Evolutionary conservation across 2,113 vertebrate species (phyloP).

Genomic region (Ranitomeya imitator): DNA sequence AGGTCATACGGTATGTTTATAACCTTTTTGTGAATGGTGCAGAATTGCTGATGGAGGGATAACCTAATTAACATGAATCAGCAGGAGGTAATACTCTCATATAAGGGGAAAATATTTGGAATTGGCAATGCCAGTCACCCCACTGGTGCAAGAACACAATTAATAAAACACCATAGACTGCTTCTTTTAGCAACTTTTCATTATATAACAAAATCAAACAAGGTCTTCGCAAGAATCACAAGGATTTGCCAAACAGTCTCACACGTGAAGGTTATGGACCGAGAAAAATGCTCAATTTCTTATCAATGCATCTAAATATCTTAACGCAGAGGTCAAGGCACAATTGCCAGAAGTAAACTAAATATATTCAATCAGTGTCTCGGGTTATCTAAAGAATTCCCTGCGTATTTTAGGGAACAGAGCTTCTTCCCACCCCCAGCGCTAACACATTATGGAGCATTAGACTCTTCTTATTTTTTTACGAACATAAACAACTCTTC

Average conservation of each 20-base stretch:
- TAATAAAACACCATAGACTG: too few relatives aligned
- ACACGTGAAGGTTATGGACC: not conserved
- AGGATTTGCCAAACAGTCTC: not conserved
- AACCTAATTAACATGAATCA: too few relatives aligned
- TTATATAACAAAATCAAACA: too few relatives aligned
- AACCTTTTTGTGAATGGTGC: too few relatives aligned
- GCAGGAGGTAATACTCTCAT: too few relatives aligned
- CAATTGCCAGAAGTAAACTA: conserved; percentile 14
- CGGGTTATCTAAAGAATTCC: conserved; percentile 64
- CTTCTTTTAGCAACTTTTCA: too few relatives aligned
- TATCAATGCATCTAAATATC: not conserved
- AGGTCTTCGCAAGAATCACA: not conserved
- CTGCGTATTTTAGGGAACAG: conserved; percentile 54
- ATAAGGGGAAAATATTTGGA: too few relatives aligned
- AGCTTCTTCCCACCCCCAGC: conserved; percentile 35
- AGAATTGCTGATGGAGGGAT: too few relatives aligned
- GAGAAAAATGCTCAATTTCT: not conserved
- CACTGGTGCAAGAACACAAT: too few relatives aligned
- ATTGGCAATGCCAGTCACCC: too few relatives aligned
- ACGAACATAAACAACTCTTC: conserved; percentile 64
- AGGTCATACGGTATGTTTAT: too few relatives aligned
- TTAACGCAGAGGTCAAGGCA: conserved; percentile 14
- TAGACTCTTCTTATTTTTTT: conserved; percentile 60
- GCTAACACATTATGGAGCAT: conserved; percentile 56
- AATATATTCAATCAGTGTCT: conserved; percentile 27